A percentile compares a stretch with the other conserved stretches of the same genome.
Conservation (phyloP, 2,888 invertebrate species). For the Drosophila seclusa region DNA sequence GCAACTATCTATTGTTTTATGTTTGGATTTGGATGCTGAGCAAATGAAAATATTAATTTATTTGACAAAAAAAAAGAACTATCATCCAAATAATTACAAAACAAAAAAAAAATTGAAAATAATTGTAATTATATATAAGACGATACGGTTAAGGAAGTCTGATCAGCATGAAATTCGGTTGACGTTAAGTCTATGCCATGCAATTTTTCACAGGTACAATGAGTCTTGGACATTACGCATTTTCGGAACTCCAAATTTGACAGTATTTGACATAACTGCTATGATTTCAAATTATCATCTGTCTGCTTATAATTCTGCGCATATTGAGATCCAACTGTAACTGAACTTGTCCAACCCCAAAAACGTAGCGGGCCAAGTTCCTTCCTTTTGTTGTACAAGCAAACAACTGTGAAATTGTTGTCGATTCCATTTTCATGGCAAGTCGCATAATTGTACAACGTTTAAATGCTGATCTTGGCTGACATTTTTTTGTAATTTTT, state of each 20-base stretch:
- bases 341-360: constrained; percentile 1
- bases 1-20: not conserved
- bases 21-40: not conserved
- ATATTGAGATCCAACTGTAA: not conserved
- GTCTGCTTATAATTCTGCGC: constrained; percentile 1
- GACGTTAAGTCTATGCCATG: not conserved
- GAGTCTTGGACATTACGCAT: not conserved
- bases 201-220: not conserved
- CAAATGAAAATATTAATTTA: not conserved
- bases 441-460: constrained; percentile 61
- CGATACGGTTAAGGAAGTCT: not conserved
- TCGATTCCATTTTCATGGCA: constrained; percentile 34
- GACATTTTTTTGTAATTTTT: not conserved
- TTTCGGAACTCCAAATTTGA: not conserved
- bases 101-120: not conserved
- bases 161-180: not conserved
- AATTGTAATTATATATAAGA: not conserved
- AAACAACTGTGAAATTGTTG: constrained; percentile 21
- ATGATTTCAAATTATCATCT: not conserved
- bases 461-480: constrained; percentile 58
- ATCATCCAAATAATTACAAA: not conserved
- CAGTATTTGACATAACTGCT: not conserved
- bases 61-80: not conserved
- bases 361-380: constrained; percentile 20
- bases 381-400: not conserved